A percentile compares a stretch with the other conserved stretches of the same genome.
Evolutionary conservation across 2,113 vertebrate genomes (phyloP).

Genomic region (Atractosteus spatula): DNA sequence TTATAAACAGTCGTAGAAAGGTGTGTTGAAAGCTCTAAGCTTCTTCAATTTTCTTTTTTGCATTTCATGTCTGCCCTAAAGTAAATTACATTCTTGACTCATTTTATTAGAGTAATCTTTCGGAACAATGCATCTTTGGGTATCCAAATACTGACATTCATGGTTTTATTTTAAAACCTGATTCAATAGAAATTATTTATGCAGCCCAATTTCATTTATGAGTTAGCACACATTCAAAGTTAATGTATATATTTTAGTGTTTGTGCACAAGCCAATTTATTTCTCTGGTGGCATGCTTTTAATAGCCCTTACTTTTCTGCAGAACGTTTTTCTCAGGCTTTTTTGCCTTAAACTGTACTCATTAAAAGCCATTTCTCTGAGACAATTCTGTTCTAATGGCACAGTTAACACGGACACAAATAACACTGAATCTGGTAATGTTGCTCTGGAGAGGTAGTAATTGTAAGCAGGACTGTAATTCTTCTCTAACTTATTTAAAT

Average conservation of each 20-base stretch:
- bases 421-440: background rate
- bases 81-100: too few species aligned
- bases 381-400: background rate
- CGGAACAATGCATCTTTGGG: too few species aligned
- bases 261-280: background rate
- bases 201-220: background rate
- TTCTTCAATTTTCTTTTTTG: too few species aligned
- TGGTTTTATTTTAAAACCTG: background rate
- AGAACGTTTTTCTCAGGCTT: slow-evolving; percentile 9
- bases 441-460: background rate
- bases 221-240: background rate
- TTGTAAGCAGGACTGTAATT: background rate
- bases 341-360: background rate
- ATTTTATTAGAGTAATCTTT: too few species aligned
- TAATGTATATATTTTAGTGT: background rate
- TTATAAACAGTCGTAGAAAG: too few species aligned
- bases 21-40: too few species aligned
- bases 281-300: background rate
- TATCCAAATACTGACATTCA: background rate
- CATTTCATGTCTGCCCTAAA: too few species aligned
- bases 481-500: background rate
- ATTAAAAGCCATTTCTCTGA: slow-evolving; percentile 23
- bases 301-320: background rate
- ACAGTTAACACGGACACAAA: background rate
- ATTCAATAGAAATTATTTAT: background rate